Evolutionary conservation across 2,113 vertebrate species (phyloP).

Genomic region (Callithrix jacchus): DNA sequence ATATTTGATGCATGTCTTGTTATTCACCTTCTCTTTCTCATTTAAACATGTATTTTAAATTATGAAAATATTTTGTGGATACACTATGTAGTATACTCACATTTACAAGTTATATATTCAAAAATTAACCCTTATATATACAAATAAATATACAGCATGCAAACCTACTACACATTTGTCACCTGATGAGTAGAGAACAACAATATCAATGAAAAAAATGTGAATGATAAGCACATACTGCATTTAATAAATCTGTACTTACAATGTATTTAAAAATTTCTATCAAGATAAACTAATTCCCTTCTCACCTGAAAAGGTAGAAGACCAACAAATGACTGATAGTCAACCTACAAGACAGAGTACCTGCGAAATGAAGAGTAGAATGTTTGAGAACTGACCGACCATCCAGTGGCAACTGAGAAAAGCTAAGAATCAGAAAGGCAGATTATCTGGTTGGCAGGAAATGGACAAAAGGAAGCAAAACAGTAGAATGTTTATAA

Average conservation of each 20-base stretch:
- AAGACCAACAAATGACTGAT: not conserved
- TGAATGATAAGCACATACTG: not conserved
- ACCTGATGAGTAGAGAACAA: not conserved
- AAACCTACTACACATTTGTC: not conserved
- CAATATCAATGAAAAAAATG: not conserved
- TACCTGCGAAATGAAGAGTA: not conserved
- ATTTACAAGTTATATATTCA: not conserved
- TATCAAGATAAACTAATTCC: not conserved
- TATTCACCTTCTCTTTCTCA: not conserved
- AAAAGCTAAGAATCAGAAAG: not conserved
- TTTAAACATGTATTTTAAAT: not conserved
- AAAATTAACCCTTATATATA: not conserved
- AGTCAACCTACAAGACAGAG: not conserved
- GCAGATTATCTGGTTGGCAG: not conserved
- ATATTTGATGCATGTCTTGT: not conserved
- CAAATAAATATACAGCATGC: not conserved
- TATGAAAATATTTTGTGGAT: not conserved
- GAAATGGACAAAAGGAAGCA: not conserved
- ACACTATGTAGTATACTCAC: not conserved
- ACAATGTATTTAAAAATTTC: not conserved
- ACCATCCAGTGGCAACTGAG: not conserved
- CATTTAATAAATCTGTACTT: not conserved
- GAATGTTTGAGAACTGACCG: not conserved
- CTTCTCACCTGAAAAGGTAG: not conserved
- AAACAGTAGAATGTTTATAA: not conserved